Base-by-base conservation (phyloP, 1,140 invertebrate species). In the Atta texana region DNA sequence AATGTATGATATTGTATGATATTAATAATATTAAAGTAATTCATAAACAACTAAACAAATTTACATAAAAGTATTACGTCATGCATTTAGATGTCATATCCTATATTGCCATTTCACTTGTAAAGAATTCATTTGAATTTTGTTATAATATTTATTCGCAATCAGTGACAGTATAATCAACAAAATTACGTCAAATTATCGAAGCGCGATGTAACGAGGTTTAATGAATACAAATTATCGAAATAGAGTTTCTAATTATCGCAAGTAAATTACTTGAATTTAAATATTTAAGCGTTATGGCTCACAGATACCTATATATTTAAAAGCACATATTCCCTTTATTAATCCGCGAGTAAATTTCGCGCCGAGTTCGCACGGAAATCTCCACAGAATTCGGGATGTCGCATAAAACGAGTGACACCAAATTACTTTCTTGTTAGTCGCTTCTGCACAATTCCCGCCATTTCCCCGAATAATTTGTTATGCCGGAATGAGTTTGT, bases 401-500 rank as follows among this genome's bases (percentile, higher is more conserved):
- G 68, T 61, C 80, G 80, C 55, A 57, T 75, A 75, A 75, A 75
- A 84, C 69, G 69, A 44, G 80, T 72, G 80, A 84, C 80, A 75
- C 55, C 69, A 61, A 84, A 84, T 84, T 84, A 84, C 57, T 75
- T 75, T 75, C 80, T 74, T 75, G 80, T 84, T 84, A 84, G 69
- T 51, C 80, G 80, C 63, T 63, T 57, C 57, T 72, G 69, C 80
- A 75, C 69, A 84, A 84, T 84, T 84, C 80, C 39, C 69, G 55
- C n/a, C 80, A 21, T 71, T 81, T 81, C 68, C 64, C 78, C 78
- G 80, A 75, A 84, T 84, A 84, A 84, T 84, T 84, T 84, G 69
- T 84, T 84, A 84, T 84, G 80, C 69, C 69, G 80, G 44, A 84
- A 84, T 84, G 80, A 75, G 80, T 75, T 74, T 75, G 80, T 75